Conservation (phyloP, 2,888 invertebrate genomes). For the Leptinotarsa peninsularis region DNA sequence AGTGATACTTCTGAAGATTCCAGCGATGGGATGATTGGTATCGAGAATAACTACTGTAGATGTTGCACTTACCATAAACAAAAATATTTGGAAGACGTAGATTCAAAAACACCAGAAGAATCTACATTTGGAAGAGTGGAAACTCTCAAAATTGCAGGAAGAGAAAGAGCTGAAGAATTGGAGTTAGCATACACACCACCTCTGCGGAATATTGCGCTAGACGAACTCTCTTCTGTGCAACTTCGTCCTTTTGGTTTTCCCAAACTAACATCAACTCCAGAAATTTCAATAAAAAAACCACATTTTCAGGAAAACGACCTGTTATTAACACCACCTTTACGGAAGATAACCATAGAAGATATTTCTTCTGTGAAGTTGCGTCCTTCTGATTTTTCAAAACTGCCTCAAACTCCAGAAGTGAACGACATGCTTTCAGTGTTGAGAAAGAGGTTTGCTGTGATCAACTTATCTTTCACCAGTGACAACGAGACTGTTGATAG, state of each 20-base stretch:
- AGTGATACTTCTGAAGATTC: conserved; percentile 35
- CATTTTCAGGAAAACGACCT: not conserved
- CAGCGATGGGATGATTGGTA: not conserved
- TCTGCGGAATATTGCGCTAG: no score
- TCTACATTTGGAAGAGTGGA: not conserved
- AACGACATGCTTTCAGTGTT: conserved; percentile 53
- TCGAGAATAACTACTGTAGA: conserved; percentile 14
- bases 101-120: not conserved
- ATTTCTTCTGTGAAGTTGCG: conserved; percentile 43
- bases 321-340: conserved; percentile 34
- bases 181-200: no score
- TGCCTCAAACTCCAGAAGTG: conserved; percentile 48
- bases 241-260: no score
- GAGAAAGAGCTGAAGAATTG: no score
- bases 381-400: conserved; percentile 33
- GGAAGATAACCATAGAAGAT: conserved; percentile 37
- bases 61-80: conserved; percentile 38
- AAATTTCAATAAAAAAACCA: not conserved
- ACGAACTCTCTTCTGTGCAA: no score
- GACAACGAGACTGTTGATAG: conserved; percentile 6
- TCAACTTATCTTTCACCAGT: conserved; percentile 51
- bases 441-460: conserved; percentile 54
- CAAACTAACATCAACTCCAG: not conserved
- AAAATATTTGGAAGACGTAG: not conserved
- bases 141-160: no score